A percentile compares a stretch with the other conserved stretches of the same genome.
Evolutionary conservation across 2,888 invertebrate genomes (phyloP).

Genomic region (Molanna angustata): DNA sequence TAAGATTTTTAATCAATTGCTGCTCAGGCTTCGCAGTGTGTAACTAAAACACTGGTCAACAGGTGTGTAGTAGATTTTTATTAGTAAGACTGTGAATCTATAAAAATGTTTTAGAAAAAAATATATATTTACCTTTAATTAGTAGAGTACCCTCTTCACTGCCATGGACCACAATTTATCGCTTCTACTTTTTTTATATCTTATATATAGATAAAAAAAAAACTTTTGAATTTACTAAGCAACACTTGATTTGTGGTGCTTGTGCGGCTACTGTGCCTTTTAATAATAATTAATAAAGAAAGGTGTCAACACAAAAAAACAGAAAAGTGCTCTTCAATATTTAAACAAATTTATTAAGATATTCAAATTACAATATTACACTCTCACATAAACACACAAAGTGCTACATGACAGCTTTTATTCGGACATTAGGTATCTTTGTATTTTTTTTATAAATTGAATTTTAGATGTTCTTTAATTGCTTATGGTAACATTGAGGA

Average conservation of each 20-base stretch:
- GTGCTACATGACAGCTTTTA: slow-evolving; percentile 27
- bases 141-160: no score
- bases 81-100: no score
- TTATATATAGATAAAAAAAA: no score
- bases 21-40: no score
- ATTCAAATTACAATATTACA: slow-evolving; percentile 31
- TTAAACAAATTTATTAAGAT: slow-evolving; percentile 32
- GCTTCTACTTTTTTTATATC: no score
- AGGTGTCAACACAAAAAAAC: slow-evolving; percentile 11
- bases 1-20: no score
- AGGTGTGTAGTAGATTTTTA: no score
- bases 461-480: slow-evolving; percentile 14
- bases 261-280: slow-evolving; percentile 30
- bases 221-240: slow-evolving; percentile 10
- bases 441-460: slow-evolving; percentile 13
- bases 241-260: slow-evolving; percentile 27
- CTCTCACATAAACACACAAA: slow-evolving; percentile 27
- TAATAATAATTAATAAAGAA: slow-evolving; percentile 1
- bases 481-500: slow-evolving; percentile 31
- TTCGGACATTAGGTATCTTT: no score
- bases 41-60: no score
- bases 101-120: no score
- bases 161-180: no score
- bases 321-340: slow-evolving; percentile 29
- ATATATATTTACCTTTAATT: no score